A percentile compares a stretch with the other conserved stretches of the same genome.
Evolutionary conservation across 2,888 invertebrate genomes (phyloP).

Genomic region (Agelastica alni): DNA sequence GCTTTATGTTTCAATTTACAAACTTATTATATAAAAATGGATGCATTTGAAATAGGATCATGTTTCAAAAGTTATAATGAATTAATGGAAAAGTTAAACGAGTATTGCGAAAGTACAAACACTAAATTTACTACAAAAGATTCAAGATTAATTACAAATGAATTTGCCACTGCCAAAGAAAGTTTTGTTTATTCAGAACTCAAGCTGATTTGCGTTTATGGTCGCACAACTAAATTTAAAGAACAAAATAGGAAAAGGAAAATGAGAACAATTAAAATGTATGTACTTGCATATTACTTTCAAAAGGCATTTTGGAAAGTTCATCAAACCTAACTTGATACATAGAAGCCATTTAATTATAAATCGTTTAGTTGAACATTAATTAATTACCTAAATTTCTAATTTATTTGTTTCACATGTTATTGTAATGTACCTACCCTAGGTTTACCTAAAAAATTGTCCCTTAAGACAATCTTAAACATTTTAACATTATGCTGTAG

Average conservation of each 20-base stretch:
- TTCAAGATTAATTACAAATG: conserved; percentile 33
- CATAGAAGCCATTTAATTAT: no score
- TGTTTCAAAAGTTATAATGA: conserved; percentile 37
- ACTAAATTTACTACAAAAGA: conserved; percentile 38
- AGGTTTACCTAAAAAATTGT: no score
- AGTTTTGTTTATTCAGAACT: conserved; percentile 37
- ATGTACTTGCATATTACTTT: conserved; percentile 4
- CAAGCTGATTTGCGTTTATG: conserved; percentile 36
- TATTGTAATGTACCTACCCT: no score
- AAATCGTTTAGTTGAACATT: no score
- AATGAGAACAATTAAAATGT: conserved; percentile 27
- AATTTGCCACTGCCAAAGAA: conserved; percentile 30
- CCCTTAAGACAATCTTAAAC: no score
- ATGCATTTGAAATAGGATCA: conserved; percentile 32
- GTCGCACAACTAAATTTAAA: conserved; percentile 32
- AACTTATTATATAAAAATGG: conserved; percentile 21
- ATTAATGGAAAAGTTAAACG: conserved; percentile 31
- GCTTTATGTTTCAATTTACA: no score
- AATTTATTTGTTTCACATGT: no score
- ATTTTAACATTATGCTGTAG: no score
- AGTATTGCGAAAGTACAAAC: conserved; percentile 32
- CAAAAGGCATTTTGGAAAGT: no score
- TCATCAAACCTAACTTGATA: no score
- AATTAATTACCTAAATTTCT: no score
- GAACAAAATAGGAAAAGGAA: conserved; percentile 25